phyloP scores from a whole-genome alignment of 2,888 invertebrate species.

The Aleiodes leptofemur region DNA sequence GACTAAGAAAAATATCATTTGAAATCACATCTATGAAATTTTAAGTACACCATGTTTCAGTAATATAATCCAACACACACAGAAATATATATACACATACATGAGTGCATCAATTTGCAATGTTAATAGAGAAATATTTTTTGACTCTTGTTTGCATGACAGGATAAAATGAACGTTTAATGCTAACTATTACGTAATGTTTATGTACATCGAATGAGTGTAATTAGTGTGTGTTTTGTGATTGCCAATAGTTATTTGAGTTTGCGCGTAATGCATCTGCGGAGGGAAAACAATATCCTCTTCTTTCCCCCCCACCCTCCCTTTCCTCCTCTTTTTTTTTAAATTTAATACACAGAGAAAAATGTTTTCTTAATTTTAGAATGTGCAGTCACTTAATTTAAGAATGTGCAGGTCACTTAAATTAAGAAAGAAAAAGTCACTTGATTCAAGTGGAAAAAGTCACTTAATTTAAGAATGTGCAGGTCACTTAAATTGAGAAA shows the following conservation, averaged over 20 bases:
- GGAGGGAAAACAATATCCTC: slow-evolving; percentile 9
- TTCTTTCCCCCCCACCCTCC: too few species aligned
- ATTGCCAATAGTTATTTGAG: slow-evolving; percentile 20
- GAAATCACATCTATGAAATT: slow-evolving; percentile 14
- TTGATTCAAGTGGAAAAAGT: too few species aligned
- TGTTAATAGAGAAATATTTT: slow-evolving; percentile 33
- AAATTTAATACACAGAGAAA: too few species aligned
- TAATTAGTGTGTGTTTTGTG: slow-evolving; percentile 2
- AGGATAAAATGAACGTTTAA: slow-evolving; percentile 12
- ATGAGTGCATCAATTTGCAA: slow-evolving; percentile 15
- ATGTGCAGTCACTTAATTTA: too few species aligned
- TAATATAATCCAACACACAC: background rate
- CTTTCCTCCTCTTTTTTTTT: too few species aligned
- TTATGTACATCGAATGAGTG: background rate
- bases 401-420: too few species aligned
- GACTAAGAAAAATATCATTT: background rate
- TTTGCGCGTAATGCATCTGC: background rate
- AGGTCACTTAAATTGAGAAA: too few species aligned
- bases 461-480: too few species aligned
- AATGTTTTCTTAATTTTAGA: too few species aligned
- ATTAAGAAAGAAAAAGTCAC: too few species aligned
- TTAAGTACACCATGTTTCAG: slow-evolving; percentile 6
- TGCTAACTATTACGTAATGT: slow-evolving; percentile 19
- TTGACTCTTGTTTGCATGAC: slow-evolving; percentile 21
- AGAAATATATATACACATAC: background rate